Conservation (phyloP, 1,140 invertebrate genomes). For the Luehdorfia chinensis region DNA sequence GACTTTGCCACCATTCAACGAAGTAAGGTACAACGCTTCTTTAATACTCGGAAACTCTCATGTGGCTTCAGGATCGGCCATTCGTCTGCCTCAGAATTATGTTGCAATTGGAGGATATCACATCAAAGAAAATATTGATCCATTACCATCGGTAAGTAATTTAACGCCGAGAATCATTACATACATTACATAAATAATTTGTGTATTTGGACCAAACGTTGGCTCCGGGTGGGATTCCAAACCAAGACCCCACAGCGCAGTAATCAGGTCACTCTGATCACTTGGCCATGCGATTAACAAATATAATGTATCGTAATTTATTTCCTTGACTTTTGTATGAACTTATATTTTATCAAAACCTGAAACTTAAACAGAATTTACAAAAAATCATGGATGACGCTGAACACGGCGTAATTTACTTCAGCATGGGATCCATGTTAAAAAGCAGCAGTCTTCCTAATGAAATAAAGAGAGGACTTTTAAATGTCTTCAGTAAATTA, state of each 20-base stretch:
- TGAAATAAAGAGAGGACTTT: conserved; percentile 57
- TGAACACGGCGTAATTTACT: conserved; percentile 78
- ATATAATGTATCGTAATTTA: too few relatives aligned
- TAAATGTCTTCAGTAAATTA: conserved; percentile 72
- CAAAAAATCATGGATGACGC: conserved; percentile 76
- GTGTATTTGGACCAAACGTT: too few relatives aligned
- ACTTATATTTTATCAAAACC: too few relatives aligned
- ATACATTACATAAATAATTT: too few relatives aligned
- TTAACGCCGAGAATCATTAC: too few relatives aligned
- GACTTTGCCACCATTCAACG: conserved; percentile 24
- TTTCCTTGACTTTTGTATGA: too few relatives aligned
- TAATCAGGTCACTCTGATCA: too few relatives aligned
- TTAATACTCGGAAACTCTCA: conserved; percentile 38
- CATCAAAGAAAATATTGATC: conserved; percentile 24
- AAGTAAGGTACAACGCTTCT: conserved; percentile 35
- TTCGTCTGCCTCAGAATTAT: conserved; percentile 33
- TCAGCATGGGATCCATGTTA: conserved; percentile 79
- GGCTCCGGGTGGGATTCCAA: too few relatives aligned
- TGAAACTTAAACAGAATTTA: too few relatives aligned
- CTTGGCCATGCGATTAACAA: too few relatives aligned
- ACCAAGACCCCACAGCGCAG: too few relatives aligned
- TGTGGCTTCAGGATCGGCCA: conserved; percentile 21
- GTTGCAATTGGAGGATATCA: conserved; percentile 42
- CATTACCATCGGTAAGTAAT: not conserved
- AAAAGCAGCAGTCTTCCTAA: conserved; percentile 69